Evolutionary conservation across 2,113 vertebrate genomes (phyloP), one percentile per base, ranked within the genome.

Genomic region (Eretmochelys imbricata): DNA sequence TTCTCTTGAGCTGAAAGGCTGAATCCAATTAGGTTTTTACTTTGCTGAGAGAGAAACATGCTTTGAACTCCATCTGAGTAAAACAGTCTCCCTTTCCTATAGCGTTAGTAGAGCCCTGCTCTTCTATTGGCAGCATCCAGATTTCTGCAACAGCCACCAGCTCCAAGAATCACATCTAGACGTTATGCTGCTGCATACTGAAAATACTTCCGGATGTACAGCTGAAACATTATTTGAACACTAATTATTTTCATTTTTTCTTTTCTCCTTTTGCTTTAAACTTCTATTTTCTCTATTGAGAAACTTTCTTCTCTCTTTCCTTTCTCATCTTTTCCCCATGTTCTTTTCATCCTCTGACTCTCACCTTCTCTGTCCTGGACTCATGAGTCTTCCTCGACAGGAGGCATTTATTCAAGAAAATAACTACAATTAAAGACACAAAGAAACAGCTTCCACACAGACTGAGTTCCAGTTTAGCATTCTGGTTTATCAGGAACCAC

Each of bases 11-110:
- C 50, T 88, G 85, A 89, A 96, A 84, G n/a, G 29, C 19, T 91
- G 75, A 92, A 94, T 79, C 10, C 2, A 62, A 82, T 90, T 96
- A 91, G 53, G 13, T 8, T 86, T 93, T 93, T 84, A 89, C 55
- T 55, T 20, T 93, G 48, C 5, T 25, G 48, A 76, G 86, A 94
- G 55, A 87, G 22, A 95, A 94, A 53, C 3, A 1, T 49, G 14
- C 42, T 95, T 93, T 86, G 76, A 95, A 87, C 31, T 62, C 14
- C 16, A 81, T 42, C 62, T 62, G 24, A 89, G 16, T 92, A 91
- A 62, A 84, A 88, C 35, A 89, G 27, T 14, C 38, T 72, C 2
- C 5, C 84, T 88, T 90, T 82, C 38, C 25, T 89, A 3, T 49
- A 35, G 19, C 14, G 2, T 8, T 54, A 42, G 19, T 14, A 89